These are phyloP conservation scores for Danio choprae DNA, from an alignment of 2,797 vertebrate genomes.

Conservation along the genomic window DNA sequence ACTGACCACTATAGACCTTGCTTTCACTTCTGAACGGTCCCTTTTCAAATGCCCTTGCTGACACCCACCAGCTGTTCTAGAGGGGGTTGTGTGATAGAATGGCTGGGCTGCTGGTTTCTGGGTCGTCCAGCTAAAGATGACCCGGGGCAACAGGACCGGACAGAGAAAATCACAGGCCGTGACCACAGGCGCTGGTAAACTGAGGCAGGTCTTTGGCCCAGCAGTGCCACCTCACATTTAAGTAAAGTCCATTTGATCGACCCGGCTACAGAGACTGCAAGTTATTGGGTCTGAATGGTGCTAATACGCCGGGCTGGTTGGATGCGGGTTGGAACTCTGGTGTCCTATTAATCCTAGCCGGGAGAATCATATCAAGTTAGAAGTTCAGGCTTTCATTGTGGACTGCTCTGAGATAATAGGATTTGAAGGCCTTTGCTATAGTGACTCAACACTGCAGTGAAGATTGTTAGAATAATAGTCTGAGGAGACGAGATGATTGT, in stretches of 20 bases:
- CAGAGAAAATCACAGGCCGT: conserved; percentile 58
- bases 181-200: conserved; percentile 75
- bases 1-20: background rate
- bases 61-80: conserved; percentile 72
- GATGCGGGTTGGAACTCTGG: conserved; percentile 79
- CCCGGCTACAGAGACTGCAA: conserved; percentile 63
- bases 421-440: conserved; percentile 67
- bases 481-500: conserved; percentile 31
- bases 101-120: conserved; percentile 74
- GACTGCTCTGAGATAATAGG: conserved; percentile 69
- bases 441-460: conserved; percentile 56
- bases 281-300: conserved; percentile 74
- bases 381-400: conserved; percentile 72
- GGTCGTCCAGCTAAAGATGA: conserved; percentile 70
- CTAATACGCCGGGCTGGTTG: conserved; percentile 78
- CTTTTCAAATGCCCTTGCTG: conserved; percentile 29
- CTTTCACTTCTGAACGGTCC: background rate
- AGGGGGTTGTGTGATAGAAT: conserved; percentile 65
- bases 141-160: conserved; percentile 64
- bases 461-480: conserved; percentile 55
- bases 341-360: conserved; percentile 79
- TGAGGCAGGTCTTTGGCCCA: conserved; percentile 78
- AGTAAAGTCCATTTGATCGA: conserved; percentile 68
- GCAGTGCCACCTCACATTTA: conserved; percentile 79
- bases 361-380: conserved; percentile 80